Evolutionary conservation across 2,888 invertebrate species (phyloP).

Genomic region (Hirudinaria manillensis): DNA sequence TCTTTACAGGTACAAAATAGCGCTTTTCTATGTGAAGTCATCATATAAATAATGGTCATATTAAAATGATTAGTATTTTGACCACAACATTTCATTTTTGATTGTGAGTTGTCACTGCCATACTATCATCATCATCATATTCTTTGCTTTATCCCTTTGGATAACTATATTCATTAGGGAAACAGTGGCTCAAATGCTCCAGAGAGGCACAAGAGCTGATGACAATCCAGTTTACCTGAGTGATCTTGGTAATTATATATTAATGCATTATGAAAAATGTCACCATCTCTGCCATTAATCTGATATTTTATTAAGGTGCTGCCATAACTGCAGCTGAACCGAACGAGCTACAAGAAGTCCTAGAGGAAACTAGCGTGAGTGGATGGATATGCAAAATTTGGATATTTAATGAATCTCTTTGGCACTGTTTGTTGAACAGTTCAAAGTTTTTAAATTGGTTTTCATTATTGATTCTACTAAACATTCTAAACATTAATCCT

Average conservation of each 20-base stretch:
- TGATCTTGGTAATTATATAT: constrained; percentile 67
- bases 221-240: constrained; percentile 97
- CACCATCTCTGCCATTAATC: neutral
- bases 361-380: constrained; percentile 87
- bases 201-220: constrained; percentile 89
- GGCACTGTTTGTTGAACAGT: too few relatives aligned
- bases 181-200: constrained; percentile 93
- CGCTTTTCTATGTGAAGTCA: neutral
- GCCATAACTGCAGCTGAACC: constrained; percentile 82
- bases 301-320: constrained; percentile 58
- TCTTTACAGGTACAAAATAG: constrained; percentile 63
- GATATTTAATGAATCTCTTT: neutral
- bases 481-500: too few relatives aligned
- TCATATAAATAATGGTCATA: neutral
- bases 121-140: neutral
- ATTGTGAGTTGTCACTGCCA: too few relatives aligned
- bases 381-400: neutral
- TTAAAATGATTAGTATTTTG: too few relatives aligned
- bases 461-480: too few relatives aligned
- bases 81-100: too few relatives aligned
- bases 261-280: neutral
- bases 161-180: constrained; percentile 61
- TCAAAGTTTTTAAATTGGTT: too few relatives aligned
- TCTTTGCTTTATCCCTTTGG: too few relatives aligned
- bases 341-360: constrained; percentile 77